A percentile compares a stretch with the other conserved stretches of the same genome.
Conservation (phyloP, 2,113 vertebrate genomes). For the Buteo buteo region DNA sequence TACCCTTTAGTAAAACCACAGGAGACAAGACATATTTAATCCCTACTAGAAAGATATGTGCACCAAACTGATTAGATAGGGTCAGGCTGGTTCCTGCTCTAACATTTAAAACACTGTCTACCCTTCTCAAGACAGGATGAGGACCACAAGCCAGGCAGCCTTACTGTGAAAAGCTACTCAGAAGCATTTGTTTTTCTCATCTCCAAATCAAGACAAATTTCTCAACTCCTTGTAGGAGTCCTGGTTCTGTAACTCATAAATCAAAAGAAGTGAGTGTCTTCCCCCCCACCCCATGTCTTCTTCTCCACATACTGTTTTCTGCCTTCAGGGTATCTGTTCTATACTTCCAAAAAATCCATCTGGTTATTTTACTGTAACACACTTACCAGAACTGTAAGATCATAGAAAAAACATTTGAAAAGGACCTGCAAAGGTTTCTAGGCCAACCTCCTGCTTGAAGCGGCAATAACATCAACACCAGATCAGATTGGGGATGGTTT, state of each 20-base stretch:
- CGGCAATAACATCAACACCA: background rate
- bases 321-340: slow-evolving; percentile 61
- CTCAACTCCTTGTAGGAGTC: slow-evolving; percentile 32
- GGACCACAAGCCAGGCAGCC: slow-evolving; percentile 10
- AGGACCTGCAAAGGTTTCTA: slow-evolving; percentile 26
- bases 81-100: background rate
- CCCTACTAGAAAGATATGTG: background rate
- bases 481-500: background rate
- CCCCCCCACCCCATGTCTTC: background rate
- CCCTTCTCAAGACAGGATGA: background rate
- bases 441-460: slow-evolving; percentile 9
- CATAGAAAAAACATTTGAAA: background rate
- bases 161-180: background rate
- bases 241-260: slow-evolving; percentile 49
- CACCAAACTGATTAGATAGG: background rate
- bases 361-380: slow-evolving; percentile 56
- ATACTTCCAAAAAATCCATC: slow-evolving; percentile 56
- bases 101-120: background rate
- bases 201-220: slow-evolving; percentile 47
- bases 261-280: slow-evolving; percentile 17
- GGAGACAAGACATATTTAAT: slow-evolving; percentile 16
- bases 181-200: slow-evolving; percentile 37
- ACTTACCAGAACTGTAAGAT: slow-evolving; percentile 51
- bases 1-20: slow-evolving; percentile 17
- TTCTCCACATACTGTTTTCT: slow-evolving; percentile 42